Evolutionary conservation across 2,113 vertebrate genomes (phyloP), one percentile per base, ranked within the genome.

Genomic region (Epinephelus moara): DNA sequence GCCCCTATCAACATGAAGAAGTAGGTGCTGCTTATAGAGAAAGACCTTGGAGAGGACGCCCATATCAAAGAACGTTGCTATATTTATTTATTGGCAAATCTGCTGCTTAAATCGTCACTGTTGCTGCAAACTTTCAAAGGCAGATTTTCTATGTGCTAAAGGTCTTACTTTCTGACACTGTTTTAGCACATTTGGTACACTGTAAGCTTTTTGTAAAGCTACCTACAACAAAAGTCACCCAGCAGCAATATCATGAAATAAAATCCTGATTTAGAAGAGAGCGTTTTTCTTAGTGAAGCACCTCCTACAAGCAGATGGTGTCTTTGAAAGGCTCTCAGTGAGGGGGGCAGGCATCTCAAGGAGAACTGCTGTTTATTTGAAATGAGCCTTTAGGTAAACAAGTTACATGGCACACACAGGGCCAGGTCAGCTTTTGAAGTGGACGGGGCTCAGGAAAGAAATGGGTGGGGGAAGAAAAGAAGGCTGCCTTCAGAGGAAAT

Each of bases 341-440:
- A 71, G 81, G 86, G 79, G 78, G 77, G 78, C 75, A 80, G 81
- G 75, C 88, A 85, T 88, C 91, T 84, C 87, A 85, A 89, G 84
- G 82, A 91, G 91, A 90, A 84, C 88, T 78, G 81, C 84, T 94
- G 93, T 96, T 94, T 96, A 94, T 95, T 95, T 94, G 85, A 95
- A 94, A 92, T 63, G 83, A 94, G 89, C 88, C 90, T 92, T 94
- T 93, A 90, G 86, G 92, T 95, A 94, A 94, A 95, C 94, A 91
- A 61, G 91, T 89, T 93, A 92, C 91, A 92, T 60, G 75, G 87
- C 89, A 88, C 85, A 93, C 90, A 92, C 91, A 92, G 90, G 90
- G 86, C 85, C 80, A 85, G 87, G 89, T 93, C 93, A 91, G 90
- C 90, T 70, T 95, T 94, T 95, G 94, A 95, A 95, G 95, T 94